Evolutionary conservation across 2,113 vertebrate genomes (phyloP), one percentile per base, ranked within the genome.

Genomic region (Lophius piscatorius): DNA sequence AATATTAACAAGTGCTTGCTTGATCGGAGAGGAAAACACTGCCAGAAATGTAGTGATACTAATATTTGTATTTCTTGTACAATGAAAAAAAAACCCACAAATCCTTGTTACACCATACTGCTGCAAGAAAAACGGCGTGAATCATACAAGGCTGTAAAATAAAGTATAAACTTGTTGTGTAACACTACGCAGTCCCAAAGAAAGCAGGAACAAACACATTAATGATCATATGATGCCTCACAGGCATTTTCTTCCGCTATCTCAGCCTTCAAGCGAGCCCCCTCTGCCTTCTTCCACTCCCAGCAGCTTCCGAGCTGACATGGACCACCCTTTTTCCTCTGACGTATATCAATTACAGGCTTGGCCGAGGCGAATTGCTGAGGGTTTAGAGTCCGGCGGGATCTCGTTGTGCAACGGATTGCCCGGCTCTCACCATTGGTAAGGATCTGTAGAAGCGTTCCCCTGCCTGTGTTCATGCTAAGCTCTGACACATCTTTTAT

Each of bases 281-380:
- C 33, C 41, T 9, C 41, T 59, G 54, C 45, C 47, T 54, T 31
- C 2, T 12, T 60, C 22, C 20, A 16, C 45, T 67, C 26, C 42
- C 33, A 42, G 54, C 46, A 76, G 60, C 62, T 59, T 36, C 14
- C 29, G 28, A 11, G 40, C 49, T 58, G 60, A 82, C 72, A 82
- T 36, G 50, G 77, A 71, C 75, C 68, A 57, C 74, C 72, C 61
- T 63, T 71, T 72, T 57, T 23, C 47, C 62, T 71, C 70, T 49
- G 74, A 83, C 75, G 82, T 70, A 82, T 83, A 84, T 84, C 86
- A 82, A 86, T 88, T 86, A 88, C 70, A 84, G 63, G 45, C 56
- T 55, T 22, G 47, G 35, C 49, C 72, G 68, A 55, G 59, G 57
- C 9, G 41, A 64, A 74, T 51, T 76, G 75, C 59, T 20, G 29